A percentile compares a stretch with the other conserved stretches of the same genome.
Evolutionary conservation across 2,113 vertebrate genomes (phyloP).

Genomic region (Lates calcarifer): DNA sequence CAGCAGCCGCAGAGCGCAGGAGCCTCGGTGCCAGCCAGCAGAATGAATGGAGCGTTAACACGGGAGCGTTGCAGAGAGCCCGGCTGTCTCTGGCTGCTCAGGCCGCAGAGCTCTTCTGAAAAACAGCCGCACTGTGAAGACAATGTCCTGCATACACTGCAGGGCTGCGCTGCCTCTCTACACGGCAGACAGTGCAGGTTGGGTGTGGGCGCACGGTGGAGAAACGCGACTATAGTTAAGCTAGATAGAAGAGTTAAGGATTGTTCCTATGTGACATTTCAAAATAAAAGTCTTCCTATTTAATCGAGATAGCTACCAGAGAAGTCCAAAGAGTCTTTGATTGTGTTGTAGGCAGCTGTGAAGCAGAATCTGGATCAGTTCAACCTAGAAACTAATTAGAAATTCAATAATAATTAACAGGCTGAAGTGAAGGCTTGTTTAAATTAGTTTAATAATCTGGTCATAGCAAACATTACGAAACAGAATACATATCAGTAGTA

Average conservation of each 20-base stretch:
- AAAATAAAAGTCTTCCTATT: constrained; percentile 41
- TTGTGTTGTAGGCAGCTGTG: background rate
- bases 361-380: background rate
- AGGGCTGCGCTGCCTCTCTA: constrained; percentile 46
- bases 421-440: too few relatives aligned
- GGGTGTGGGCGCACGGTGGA: constrained; percentile 70
- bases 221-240: background rate
- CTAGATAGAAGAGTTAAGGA: accelerated
- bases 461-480: too few relatives aligned
- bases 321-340: background rate
- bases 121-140: constrained; percentile 34
- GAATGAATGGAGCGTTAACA: constrained; percentile 14
- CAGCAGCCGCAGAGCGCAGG: constrained; percentile 47
- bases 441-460: too few relatives aligned
- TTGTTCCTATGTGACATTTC: constrained; percentile 16
- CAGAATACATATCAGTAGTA: too few relatives aligned
- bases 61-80: constrained; percentile 2
- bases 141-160: constrained; percentile 66
- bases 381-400: too few relatives aligned
- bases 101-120: constrained; percentile 18
- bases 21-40: constrained; percentile 8
- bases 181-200: constrained; percentile 49
- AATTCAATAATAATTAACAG: too few relatives aligned
- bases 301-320: too few relatives aligned
- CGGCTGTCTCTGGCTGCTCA: constrained; percentile 13